Conservation (phyloP, 2,888 invertebrate species). For the Drosophila bunnanda region DNA sequence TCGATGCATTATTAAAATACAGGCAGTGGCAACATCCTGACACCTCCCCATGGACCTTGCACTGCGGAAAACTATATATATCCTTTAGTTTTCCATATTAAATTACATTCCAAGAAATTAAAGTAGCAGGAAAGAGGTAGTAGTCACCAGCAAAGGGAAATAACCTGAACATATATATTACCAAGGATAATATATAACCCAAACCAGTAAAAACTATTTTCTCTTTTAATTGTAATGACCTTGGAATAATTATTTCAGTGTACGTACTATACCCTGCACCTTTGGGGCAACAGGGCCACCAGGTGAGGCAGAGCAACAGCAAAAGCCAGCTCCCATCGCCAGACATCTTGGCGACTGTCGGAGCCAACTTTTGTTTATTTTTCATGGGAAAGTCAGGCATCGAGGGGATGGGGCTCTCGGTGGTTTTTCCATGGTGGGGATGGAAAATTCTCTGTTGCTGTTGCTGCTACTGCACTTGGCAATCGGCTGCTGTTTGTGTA, state of each 20-base stretch:
- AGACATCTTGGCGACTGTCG: slow-evolving; percentile 77
- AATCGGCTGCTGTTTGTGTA: slow-evolving; percentile 53
- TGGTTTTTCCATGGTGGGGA: slow-evolving; percentile 10
- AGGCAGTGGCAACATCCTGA: slow-evolving; percentile 76
- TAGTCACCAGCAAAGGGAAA: background rate
- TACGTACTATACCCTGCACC: slow-evolving; percentile 8
- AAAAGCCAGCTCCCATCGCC: slow-evolving; percentile 54
- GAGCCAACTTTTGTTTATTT: slow-evolving; percentile 72
- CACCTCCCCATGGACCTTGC: slow-evolving; percentile 52
- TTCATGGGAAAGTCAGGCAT: slow-evolving; percentile 74
- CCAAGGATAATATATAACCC: background rate
- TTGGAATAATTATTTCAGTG: background rate
- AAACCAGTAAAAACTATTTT: background rate
- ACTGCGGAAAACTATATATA: slow-evolving; percentile 13
- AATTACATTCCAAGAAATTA: no score
- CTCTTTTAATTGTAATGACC: background rate
- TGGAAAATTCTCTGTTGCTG: slow-evolving; percentile 49
- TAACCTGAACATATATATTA: background rate
- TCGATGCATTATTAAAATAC: slow-evolving; percentile 81
- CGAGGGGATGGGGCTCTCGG: slow-evolving; percentile 12
- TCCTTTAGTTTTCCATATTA: background rate
- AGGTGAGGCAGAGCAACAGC: slow-evolving; percentile 56
- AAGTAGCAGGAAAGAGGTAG: background rate
- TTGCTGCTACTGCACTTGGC: slow-evolving; percentile 40
- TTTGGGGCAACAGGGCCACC: slow-evolving; percentile 34